A percentile compares a stretch with the other conserved stretches of the same genome.
Evolutionary conservation across 2,888 invertebrate genomes (phyloP).

Genomic region (Ceraclea dissimilis): DNA sequence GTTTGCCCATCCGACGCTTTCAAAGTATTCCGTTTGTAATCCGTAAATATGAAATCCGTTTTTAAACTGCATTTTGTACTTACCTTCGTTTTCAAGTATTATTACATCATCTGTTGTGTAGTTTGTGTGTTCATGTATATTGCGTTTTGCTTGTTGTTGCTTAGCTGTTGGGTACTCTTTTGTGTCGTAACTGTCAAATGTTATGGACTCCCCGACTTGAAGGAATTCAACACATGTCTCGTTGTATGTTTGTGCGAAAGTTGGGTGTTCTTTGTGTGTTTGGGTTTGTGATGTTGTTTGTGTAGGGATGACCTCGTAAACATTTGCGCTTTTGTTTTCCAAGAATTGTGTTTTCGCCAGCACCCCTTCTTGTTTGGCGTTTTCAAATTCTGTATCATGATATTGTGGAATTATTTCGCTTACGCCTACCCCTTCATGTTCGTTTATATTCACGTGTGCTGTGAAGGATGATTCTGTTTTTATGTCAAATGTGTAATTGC

Average conservation of each 20-base stretch:
- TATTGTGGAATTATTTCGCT: slow-evolving; percentile 1
- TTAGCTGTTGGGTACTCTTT: slow-evolving; percentile 2
- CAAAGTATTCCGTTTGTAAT: too few relatives aligned
- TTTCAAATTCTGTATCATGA: not conserved
- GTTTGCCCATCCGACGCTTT: too few relatives aligned
- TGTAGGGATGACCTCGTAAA: slow-evolving; percentile 26
- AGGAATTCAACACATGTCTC: slow-evolving; percentile 15
- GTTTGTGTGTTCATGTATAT: slow-evolving; percentile 17
- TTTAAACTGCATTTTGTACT: slow-evolving; percentile 31
- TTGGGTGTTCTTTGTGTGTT: not conserved
- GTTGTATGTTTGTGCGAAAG: slow-evolving; percentile 11
- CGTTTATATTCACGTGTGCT: not conserved
- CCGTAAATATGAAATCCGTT: too few relatives aligned
- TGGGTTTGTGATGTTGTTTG: not conserved
- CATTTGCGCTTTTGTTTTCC: slow-evolving; percentile 26
- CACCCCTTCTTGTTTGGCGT: not conserved
- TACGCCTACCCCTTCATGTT: not conserved
- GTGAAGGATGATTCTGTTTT: not conserved
- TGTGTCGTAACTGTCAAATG: not conserved
- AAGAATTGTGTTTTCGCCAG: not conserved
- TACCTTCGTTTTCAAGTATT: slow-evolving; percentile 31
- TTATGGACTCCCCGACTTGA: slow-evolving; percentile 4
- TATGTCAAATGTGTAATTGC: not conserved
- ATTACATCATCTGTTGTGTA: slow-evolving; percentile 29
- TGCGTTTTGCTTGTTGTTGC: slow-evolving; percentile 13